phyloP scores from a whole-genome alignment of 2,888 invertebrate species.

The Ormyrus rosae region DNA sequence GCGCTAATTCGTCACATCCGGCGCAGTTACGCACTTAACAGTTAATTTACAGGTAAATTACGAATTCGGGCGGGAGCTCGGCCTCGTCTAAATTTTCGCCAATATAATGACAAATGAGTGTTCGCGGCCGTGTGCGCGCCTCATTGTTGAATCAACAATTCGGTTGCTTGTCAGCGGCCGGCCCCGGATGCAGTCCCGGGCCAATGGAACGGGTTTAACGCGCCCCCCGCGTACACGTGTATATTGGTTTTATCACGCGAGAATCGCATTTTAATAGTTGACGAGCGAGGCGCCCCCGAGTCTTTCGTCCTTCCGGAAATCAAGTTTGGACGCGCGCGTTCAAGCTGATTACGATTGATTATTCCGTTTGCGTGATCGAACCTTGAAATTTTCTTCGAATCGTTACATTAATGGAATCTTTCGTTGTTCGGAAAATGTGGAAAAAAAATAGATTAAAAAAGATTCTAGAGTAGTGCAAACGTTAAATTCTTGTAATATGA shows the following conservation, averaged over 20 bases:
- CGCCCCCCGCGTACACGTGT: neutral
- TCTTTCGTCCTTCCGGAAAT: neutral
- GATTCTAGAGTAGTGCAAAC: too few species aligned
- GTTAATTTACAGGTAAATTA: neutral
- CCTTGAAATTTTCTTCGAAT: too few species aligned
- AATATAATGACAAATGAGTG: slow-evolving; percentile 22
- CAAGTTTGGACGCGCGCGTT: neutral
- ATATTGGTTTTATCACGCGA: slow-evolving; percentile 18
- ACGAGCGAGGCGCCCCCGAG: neutral
- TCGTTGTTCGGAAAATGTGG: too few species aligned
- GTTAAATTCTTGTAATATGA: too few species aligned
- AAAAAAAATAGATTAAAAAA: too few species aligned
- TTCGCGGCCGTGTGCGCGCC: too few species aligned
- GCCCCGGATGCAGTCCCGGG: neutral
- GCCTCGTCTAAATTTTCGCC: neutral
- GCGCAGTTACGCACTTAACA: neutral
- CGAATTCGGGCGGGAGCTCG: neutral
- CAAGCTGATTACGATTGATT: slow-evolving; percentile 17
- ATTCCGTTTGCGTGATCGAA: neutral
- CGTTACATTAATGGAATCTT: too few species aligned
- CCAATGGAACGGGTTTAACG: slow-evolving; percentile 7
- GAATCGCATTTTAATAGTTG: slow-evolving; percentile 31
- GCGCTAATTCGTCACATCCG: too few species aligned
- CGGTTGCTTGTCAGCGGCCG: neutral
- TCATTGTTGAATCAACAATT: slow-evolving; percentile 32